A percentile compares a stretch with the other conserved stretches of the same genome.
Conservation (phyloP, 2,888 invertebrate genomes). For the Drosophila affinis region DNA sequence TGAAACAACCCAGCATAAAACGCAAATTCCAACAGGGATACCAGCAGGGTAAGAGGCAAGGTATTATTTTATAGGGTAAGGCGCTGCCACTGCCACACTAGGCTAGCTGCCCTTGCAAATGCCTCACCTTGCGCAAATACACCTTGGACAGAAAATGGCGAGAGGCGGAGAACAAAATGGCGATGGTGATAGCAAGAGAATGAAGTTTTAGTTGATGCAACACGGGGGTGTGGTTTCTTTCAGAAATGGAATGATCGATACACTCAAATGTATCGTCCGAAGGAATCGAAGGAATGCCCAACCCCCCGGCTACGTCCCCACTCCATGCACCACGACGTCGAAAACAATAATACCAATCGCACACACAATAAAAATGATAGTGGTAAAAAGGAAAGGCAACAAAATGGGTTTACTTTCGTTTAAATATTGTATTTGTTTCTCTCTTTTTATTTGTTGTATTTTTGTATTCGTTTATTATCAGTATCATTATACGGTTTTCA, state of each 20-base stretch:
- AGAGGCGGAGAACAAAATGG: too few species aligned
- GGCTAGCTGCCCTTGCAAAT: too few species aligned
- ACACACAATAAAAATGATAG: constrained; percentile 38
- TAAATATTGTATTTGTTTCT: constrained; percentile 63
- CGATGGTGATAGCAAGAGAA: not conserved
- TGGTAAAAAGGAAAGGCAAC: constrained; percentile 34
- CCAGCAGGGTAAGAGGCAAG: not conserved
- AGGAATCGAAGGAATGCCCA: constrained; percentile 1
- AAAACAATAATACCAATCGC: constrained; percentile 8
- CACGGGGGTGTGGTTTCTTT: constrained; percentile 1
- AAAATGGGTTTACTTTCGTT: constrained; percentile 50
- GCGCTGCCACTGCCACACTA: not conserved
- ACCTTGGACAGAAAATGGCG: not conserved
- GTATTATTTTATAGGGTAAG: not conserved
- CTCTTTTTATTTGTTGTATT: constrained; percentile 67
- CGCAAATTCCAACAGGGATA: not conserved
- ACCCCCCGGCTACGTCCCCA: not conserved
- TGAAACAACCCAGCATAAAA: not conserved
- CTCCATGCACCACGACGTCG: constrained; percentile 5
- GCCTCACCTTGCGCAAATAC: not conserved
- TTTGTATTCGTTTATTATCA: constrained; percentile 44
- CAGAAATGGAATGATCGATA: constrained; percentile 11
- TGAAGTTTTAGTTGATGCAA: not conserved
- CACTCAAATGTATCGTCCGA: not conserved
- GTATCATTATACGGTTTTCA: constrained; percentile 31